Conservation (phyloP, 2,888 invertebrate genomes). For the Nymphalis urticae region DNA sequence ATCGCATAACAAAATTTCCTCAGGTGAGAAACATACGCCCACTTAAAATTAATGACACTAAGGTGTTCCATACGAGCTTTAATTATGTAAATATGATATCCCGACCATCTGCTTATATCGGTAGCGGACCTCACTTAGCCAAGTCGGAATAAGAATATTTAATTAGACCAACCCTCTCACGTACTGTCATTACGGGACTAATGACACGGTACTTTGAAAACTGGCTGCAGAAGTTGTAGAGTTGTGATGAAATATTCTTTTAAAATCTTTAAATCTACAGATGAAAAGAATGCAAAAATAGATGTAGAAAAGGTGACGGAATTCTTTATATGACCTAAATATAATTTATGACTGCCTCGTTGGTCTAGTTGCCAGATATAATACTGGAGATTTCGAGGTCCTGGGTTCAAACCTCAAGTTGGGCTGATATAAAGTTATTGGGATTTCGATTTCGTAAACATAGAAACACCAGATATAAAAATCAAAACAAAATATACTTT, state of each 20-base stretch:
- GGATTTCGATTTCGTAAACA: too few relatives aligned
- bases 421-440: too few relatives aligned
- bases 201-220: conserved; percentile 33
- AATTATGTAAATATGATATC: conserved; percentile 43
- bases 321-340: background rate
- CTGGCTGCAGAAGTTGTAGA: conserved; percentile 17
- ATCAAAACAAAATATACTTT: too few relatives aligned
- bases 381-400: too few relatives aligned
- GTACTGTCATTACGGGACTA: conserved; percentile 38
- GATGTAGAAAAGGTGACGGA: background rate
- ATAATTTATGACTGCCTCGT: too few relatives aligned
- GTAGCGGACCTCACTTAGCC: conserved; percentile 39
- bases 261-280: conserved; percentile 1
- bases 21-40: conserved; percentile 15
- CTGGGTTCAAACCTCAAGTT: too few relatives aligned
- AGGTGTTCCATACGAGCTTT: conserved; percentile 31
- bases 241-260: conserved; percentile 17
- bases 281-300: background rate
- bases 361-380: too few relatives aligned
- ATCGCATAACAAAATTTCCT: background rate
- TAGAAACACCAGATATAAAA: too few relatives aligned
- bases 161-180: conserved; percentile 42
- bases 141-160: conserved; percentile 43
- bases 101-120: conserved; percentile 38
- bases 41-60: conserved; percentile 22